Percentiles rank a stretch among this genome's conserved stretches.
These are phyloP conservation scores for Drosophila nr. perissopoda DNA, from an alignment of 2,888 invertebrate genomes.

Conservation along the genomic window DNA sequence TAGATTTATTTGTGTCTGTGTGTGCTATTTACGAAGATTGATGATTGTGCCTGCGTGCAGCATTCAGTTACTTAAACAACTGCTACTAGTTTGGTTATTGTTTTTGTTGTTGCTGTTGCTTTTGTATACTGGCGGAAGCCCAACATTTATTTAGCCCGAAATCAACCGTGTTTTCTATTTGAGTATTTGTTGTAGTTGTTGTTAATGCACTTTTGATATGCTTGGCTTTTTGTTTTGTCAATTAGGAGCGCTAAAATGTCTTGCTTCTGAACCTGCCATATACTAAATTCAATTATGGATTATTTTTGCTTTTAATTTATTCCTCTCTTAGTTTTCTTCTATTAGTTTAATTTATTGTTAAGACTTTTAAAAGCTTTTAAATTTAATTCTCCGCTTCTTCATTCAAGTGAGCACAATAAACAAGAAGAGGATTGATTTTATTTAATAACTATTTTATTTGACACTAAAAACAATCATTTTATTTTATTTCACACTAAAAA, in stretches of 20 bases:
- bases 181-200: constrained; percentile 9
- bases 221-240: constrained; percentile 55
- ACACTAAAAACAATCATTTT: not conserved
- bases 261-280: constrained; percentile 38
- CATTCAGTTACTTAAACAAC: constrained; percentile 60
- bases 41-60: constrained; percentile 52
- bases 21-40: constrained; percentile 71
- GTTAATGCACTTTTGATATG: constrained; percentile 73
- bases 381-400: constrained; percentile 7
- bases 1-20: constrained; percentile 23
- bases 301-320: constrained; percentile 12
- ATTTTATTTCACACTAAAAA: not conserved
- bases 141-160: constrained; percentile 59
- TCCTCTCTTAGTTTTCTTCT: not conserved
- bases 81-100: constrained; percentile 15
- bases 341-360: constrained; percentile 17
- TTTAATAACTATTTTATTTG: not conserved
- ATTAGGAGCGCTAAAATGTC: constrained; percentile 49
- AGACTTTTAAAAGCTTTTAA: constrained; percentile 46
- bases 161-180: constrained; percentile 15
- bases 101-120: not conserved
- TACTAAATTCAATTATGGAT: constrained; percentile 35
- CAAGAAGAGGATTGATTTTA: not conserved
- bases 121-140: constrained; percentile 14
- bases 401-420: not conserved